Evolutionary conservation across 2,797 vertebrate species (phyloP).

Genomic region (Sarcoramphus papa): DNA sequence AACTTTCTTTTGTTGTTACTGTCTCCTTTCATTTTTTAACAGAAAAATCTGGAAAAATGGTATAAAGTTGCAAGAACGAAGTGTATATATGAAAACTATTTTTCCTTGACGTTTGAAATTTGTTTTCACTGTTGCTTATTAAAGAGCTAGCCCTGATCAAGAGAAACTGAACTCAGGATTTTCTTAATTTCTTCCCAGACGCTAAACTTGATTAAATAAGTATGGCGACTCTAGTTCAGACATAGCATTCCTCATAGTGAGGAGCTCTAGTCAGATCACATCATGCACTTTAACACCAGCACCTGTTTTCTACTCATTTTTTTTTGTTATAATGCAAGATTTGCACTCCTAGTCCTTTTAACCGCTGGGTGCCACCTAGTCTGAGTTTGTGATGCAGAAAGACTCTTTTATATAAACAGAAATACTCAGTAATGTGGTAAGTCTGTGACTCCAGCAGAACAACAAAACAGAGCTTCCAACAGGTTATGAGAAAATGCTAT

Average conservation of each 20-base stretch:
- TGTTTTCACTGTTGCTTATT: background rate
- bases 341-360: background rate
- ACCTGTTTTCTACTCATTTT: background rate
- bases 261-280: background rate
- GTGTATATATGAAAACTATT: background rate
- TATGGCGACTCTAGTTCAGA: rapidly evolving
- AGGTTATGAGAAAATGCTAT: conserved; percentile 47
- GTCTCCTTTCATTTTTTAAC: background rate
- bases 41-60: background rate
- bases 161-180: background rate
- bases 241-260: background rate
- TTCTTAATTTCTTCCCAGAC: background rate
- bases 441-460: background rate
- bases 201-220: background rate
- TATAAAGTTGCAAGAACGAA: background rate
- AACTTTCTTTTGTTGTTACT: background rate
- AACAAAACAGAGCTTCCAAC: background rate
- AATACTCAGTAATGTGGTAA: background rate
- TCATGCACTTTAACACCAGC: background rate
- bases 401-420: background rate
- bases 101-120: background rate
- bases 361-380: background rate
- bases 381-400: background rate
- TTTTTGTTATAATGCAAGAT: background rate
- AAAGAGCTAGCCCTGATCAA: background rate